Evolutionary conservation across 2,797 vertebrate genomes (phyloP).

Genomic region (Petrocephalus sullivani): DNA sequence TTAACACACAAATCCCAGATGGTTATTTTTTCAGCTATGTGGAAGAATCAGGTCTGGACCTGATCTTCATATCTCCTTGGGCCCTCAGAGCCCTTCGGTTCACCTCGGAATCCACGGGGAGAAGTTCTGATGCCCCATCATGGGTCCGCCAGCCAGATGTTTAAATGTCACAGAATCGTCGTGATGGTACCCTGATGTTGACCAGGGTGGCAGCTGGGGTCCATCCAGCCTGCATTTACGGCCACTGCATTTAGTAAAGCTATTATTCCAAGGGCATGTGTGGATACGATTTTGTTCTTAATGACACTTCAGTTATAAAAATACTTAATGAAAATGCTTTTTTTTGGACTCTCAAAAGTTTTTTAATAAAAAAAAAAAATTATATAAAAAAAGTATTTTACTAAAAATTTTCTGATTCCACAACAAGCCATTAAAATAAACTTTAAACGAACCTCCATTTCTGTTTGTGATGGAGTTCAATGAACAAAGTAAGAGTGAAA

Average conservation of each 20-base stretch:
- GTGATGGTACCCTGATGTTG: not conserved
- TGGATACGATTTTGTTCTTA: not conserved
- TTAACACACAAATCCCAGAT: not conserved
- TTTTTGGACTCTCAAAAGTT: not conserved
- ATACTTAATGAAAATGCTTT: not conserved
- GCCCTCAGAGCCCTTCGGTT: not conserved
- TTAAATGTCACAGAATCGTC: constrained; percentile 6
- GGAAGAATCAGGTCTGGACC: not conserved
- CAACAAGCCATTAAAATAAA: not conserved
- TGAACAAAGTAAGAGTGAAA: not conserved
- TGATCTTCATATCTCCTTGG: not conserved
- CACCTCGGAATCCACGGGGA: not conserved
- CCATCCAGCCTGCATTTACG: not conserved
- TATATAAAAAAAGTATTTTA: too few species aligned
- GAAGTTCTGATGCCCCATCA: not conserved
- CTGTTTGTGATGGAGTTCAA: not conserved
- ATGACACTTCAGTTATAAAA: not conserved
- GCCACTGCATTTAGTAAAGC: not conserved
- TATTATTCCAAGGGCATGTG: not conserved
- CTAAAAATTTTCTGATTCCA: too few species aligned
- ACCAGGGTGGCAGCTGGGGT: not conserved
- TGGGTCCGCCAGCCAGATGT: not conserved
- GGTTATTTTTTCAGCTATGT: not conserved
- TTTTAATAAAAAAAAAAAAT: too few species aligned
- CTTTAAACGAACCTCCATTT: not conserved